phyloP scores from a whole-genome alignment of 2,888 invertebrate species.

The Xylota segnis region DNA sequence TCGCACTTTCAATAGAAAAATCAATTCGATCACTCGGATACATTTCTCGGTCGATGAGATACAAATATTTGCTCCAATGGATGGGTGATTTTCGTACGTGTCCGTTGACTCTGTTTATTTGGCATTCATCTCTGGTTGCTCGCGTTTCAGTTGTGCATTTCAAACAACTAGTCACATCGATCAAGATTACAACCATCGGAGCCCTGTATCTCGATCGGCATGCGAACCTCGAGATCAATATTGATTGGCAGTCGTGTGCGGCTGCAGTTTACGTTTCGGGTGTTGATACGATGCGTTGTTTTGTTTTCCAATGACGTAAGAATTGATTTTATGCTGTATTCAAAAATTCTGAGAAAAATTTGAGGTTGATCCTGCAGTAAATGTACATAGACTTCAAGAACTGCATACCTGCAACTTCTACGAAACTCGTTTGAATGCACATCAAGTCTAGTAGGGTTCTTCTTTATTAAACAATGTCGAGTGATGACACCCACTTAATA shows the following conservation, averaged over 20 bases:
- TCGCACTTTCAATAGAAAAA: slow-evolving; percentile 6
- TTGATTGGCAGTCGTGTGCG: slow-evolving; percentile 47
- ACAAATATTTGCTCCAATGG: neutral
- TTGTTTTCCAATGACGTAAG: slow-evolving; percentile 25
- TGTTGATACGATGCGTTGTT: slow-evolving; percentile 41
- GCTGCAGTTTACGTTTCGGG: slow-evolving; percentile 39
- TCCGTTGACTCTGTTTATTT: slow-evolving; percentile 16
- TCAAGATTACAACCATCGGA: slow-evolving; percentile 25
- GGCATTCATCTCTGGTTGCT: slow-evolving; percentile 13
- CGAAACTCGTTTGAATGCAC: too few species aligned
- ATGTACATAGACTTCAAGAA: too few species aligned
- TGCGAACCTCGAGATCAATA: slow-evolving; percentile 36
- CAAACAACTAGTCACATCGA: slow-evolving; percentile 30
- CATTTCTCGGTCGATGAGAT: neutral
- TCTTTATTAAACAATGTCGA: too few species aligned
- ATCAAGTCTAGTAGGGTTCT: too few species aligned
- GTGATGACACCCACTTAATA: too few species aligned
- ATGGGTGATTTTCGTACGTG: neutral
- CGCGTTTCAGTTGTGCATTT: slow-evolving; percentile 16
- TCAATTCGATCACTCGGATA: slow-evolving; percentile 6
- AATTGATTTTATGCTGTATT: neutral
- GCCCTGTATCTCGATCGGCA: slow-evolving; percentile 31
- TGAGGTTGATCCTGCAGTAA: too few species aligned
- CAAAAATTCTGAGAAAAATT: too few species aligned
- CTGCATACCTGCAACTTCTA: too few species aligned